These are phyloP conservation scores for Euproctis similis DNA, from an alignment of 2,888 invertebrate species.

Conservation along the genomic window DNA sequence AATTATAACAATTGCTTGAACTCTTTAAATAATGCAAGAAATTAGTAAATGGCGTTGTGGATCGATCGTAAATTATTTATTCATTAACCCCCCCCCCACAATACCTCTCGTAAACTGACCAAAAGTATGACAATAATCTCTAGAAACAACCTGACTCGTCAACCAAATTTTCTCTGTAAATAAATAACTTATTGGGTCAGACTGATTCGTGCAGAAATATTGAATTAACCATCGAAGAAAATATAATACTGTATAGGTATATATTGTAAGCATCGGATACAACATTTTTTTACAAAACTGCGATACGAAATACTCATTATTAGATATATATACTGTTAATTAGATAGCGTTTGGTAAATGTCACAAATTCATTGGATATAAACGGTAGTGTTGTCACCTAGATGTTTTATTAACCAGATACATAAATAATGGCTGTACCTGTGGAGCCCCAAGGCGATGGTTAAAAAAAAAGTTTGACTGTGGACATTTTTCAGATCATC, in stretches of 20 bases:
- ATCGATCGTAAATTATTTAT: conserved; percentile 21
- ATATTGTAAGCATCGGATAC: conserved; percentile 7
- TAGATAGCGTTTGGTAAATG: conserved; percentile 12
- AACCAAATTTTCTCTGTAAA: conserved; percentile 45
- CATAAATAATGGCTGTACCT: no score
- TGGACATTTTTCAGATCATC: no score
- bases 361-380: no score
- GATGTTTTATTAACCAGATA: no score
- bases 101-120: conserved; percentile 59
- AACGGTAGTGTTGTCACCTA: no score
- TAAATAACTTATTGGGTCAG: no score
- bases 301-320: conserved; percentile 15
- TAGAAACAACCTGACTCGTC: conserved; percentile 61
- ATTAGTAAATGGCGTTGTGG: conserved; percentile 26
- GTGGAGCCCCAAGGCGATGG: no score
- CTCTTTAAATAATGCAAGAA: conserved; percentile 31
- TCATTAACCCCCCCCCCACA: conserved; percentile 36
- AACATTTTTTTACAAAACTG: conserved; percentile 8
- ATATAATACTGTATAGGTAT: conserved; percentile 21
- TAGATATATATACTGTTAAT: conserved; percentile 7
- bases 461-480: no score
- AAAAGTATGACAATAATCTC: conserved; percentile 72
- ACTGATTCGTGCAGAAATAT: no score
- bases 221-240: no score
- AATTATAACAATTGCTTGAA: conserved; percentile 27